These are phyloP conservation scores for Chaetura pelagica DNA, from an alignment of 2,113 vertebrate genomes.

Conservation along the genomic window DNA sequence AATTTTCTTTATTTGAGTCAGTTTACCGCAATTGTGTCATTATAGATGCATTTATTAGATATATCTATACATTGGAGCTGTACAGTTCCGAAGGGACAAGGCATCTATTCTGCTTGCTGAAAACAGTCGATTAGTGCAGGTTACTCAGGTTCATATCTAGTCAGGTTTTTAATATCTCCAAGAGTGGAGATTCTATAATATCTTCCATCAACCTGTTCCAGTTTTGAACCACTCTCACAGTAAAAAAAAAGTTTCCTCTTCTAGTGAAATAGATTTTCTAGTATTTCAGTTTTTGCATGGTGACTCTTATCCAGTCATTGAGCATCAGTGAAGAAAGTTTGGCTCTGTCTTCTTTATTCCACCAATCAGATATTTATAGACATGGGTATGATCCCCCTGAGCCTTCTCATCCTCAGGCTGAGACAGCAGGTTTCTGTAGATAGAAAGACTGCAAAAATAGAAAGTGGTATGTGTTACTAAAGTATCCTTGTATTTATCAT, in stretches of 20 bases:
- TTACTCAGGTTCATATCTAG: neutral
- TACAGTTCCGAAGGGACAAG: neutral
- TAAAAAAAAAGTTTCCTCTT: neutral
- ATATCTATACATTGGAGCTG: neutral
- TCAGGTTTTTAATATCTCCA: neutral
- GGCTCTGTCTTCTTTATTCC: neutral
- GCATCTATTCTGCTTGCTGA: neutral
- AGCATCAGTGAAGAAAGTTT: neutral
- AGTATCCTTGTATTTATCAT: neutral
- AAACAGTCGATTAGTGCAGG: neutral
- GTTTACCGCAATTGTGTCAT: neutral
- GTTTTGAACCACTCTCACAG: neutral
- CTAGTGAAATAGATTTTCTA: neutral
- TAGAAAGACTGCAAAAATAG: neutral
- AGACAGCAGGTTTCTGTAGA: neutral
- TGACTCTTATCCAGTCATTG: neutral
- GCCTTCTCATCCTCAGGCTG: neutral
- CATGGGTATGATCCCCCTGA: neutral
- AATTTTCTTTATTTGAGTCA: slow-evolving; percentile 29
- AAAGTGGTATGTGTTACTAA: neutral
- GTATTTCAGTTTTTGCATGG: neutral
- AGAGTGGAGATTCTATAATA: neutral
- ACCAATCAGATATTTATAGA: neutral
- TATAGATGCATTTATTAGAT: neutral
- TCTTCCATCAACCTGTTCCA: neutral